Conservation (phyloP, 2,888 invertebrate species). For the Lacanobia wlatinum region DNA sequence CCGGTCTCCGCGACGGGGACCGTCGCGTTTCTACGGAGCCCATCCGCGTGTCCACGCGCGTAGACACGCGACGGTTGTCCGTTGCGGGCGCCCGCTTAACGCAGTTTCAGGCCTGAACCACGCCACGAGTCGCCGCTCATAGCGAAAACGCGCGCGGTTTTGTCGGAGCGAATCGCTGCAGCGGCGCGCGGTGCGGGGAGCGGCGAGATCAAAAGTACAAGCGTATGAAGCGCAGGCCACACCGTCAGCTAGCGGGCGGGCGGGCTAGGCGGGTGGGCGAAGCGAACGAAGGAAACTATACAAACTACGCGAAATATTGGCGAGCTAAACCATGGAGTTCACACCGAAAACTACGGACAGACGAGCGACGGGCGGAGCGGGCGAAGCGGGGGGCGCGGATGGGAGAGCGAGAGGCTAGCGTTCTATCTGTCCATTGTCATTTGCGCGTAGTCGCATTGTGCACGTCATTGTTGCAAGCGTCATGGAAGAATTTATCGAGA, state of each 20-base stretch:
- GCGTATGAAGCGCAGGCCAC: conserved; percentile 27
- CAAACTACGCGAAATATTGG: conserved; percentile 18
- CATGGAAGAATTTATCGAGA: conserved; percentile 25
- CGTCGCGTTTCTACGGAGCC: background rate
- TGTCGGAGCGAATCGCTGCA: too few species aligned
- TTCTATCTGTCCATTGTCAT: conserved; percentile 23
- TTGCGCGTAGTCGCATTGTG: conserved; percentile 19
- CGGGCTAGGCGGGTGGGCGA: conserved; percentile 21
- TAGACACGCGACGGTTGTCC: conserved; percentile 1
- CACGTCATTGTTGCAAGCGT: conserved; percentile 22
- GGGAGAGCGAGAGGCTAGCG: conserved; percentile 14
- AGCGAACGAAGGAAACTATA: conserved; percentile 8
- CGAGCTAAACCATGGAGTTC: conserved; percentile 27
- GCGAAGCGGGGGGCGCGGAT: background rate
- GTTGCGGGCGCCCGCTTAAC: background rate
- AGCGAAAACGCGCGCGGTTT: too few species aligned
- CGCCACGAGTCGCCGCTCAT: too few species aligned
- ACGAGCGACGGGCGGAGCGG: conserved; percentile 9
- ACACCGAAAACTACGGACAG: conserved; percentile 26
- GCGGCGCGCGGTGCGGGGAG: too few species aligned
- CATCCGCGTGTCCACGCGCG: background rate
- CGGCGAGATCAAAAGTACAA: too few species aligned
- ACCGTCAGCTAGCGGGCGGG: conserved; percentile 24
- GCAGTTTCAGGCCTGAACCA: too few species aligned
- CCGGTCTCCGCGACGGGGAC: background rate